Evolutionary conservation across 64 coral and sea anemone species (phyloP), one percentile per base, ranked within the genome.

Genomic region (Montipora sp.): DNA sequence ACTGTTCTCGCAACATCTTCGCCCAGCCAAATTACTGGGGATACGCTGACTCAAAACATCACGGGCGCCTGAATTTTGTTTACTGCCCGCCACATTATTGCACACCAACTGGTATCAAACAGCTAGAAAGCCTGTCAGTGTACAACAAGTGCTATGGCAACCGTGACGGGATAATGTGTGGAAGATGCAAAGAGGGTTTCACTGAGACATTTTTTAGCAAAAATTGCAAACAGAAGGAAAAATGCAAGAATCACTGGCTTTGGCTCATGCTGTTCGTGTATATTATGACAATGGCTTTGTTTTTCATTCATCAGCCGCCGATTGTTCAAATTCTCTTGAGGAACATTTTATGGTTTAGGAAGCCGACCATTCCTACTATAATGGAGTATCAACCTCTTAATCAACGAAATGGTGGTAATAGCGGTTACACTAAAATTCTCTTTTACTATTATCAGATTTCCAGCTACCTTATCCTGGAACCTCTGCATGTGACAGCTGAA

Each of bases 391-490:
- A 53, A 44, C 49, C 49, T 0, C 58, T 70, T 63, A 60, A 60
- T 16, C 59, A 16, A 20, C 16, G n/a, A 6, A 53, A 70, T n/a
- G 15, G 23, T 6, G 36, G 2, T 7, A 45, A 44, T n/a, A 53
- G 53, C 9, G 91, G 91, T n/a, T 93, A 72, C 48, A 83, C 83
- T 15, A 93, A 93, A 48, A 80, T 93, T 58, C 59, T 87, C 7
- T 93, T 93, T 49, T 88, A 93, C 72, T 93, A 88, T 76, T 93
- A 93, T 63, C 91, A 93, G 73, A 86, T 93, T 15, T 75, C 91
- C 27, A 86, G 85, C 50, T 77, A 87, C 48, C 59, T 93, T 0
- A 88, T 51, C 22, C 23, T 93, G 9, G 13, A 88, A 59, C n/a
- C 59, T 43, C 23, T 24, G 23, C 7, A 76, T 9, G 91, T 80